Percentiles rank a stretch among this genome's conserved stretches.
phyloP scores from a whole-genome alignment of 2,888 invertebrate species.

The Acronicta psi region DNA sequence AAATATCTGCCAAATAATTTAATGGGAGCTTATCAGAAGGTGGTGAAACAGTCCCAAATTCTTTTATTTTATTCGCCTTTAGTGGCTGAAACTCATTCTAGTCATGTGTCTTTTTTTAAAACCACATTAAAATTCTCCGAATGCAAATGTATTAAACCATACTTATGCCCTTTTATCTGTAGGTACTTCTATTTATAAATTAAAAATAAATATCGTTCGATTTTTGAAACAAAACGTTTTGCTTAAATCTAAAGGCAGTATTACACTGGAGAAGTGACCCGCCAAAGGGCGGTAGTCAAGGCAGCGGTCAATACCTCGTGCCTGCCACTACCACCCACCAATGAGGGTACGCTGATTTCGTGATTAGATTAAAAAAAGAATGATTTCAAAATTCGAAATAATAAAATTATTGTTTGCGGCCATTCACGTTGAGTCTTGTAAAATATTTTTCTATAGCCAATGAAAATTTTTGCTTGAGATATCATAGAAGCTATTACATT shows the following conservation, averaged over 20 bases:
- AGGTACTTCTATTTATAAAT: slow-evolving; percentile 18
- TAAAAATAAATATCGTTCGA: slow-evolving; percentile 31
- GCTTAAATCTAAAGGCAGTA: slow-evolving; percentile 62
- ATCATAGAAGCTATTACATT: no score
- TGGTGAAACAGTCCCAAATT: no score
- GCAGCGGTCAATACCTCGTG: slow-evolving; percentile 83
- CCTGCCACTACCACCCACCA: slow-evolving; percentile 77
- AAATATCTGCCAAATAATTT: no score
- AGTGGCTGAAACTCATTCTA: no score
- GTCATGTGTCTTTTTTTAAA: no score
- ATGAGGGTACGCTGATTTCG: slow-evolving; percentile 73
- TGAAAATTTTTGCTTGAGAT: no score
- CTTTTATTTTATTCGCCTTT: no score
- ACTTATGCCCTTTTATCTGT: slow-evolving; percentile 32
- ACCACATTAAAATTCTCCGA: no score
- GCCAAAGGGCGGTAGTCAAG: slow-evolving; percentile 60
- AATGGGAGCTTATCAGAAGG: no score
- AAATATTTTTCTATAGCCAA: no score
- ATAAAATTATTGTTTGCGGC: slow-evolving; percentile 47
- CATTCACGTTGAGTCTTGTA: slow-evolving; percentile 19
- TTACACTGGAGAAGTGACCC: slow-evolving; percentile 66
- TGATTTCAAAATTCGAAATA: slow-evolving; percentile 64
- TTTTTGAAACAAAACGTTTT: slow-evolving; percentile 57
- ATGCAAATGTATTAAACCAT: neutral
- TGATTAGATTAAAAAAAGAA: slow-evolving; percentile 76